Base-by-base conservation (phyloP, 2,113 vertebrate species). In the Calyptommatus sinebrachiatus region DNA sequence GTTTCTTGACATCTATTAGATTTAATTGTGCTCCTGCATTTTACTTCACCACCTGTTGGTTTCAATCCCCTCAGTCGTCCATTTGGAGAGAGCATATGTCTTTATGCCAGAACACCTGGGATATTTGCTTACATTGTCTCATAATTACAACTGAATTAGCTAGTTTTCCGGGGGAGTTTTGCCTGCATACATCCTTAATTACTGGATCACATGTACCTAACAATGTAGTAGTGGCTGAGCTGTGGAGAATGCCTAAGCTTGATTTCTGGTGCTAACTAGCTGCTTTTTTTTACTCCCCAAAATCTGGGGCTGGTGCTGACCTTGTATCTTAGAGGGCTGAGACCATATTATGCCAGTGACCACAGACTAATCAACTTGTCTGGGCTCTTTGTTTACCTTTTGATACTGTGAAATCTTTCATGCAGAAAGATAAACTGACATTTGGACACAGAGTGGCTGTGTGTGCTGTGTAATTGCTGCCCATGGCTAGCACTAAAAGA, bases 361-460 rank as follows among this genome's bases (percentile, higher is more conserved):
- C 94, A 93, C 93, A 89, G 94, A 91, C 94, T 94, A 93, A 91
- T 94, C 94, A 94, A 93, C 94, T 92, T 93, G 80, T 82, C 88
- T 91, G 92, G 93, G 1, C 83, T 89, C 84, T 84, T 95, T 92
- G 94, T 94, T 96, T 96, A 95, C 95, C 97, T 97, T 71, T 98
- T 97, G 96, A 97, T 97, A 97, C 96, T 97, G 96, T 97, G 96
- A 97, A 94, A 97, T 97, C 96, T 97, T 97, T 97, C 96, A 76
- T 94, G 93, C 87, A 31, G 96, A 96, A 97, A 97, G 96, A 97
- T 97, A 96, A 97, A 95, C 93, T 94, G 93, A 95, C 95, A 92
- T 97, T 97, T 97, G 96, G 93, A 95, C 92, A 95, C 91, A 92
- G 89, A 91, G 65, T 77, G 28, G 88, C 75, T 35, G 87, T 90